Base-by-base conservation (phyloP, 2,113 vertebrate species). In the Pomatorhinus ruficollis region DNA sequence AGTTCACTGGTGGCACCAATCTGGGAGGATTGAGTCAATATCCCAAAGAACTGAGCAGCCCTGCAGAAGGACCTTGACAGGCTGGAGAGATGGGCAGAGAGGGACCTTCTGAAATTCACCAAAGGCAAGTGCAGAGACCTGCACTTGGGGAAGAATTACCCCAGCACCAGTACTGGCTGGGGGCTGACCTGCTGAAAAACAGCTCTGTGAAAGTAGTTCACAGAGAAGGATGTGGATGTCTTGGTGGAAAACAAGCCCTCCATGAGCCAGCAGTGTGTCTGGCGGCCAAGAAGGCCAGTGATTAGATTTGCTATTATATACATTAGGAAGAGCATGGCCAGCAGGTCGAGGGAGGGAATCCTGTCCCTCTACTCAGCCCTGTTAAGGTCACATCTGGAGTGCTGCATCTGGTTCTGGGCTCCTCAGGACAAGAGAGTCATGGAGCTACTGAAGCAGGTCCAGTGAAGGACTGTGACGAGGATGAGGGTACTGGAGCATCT, bases 21-120 rank as follows among this genome's bases (percentile, higher is more conserved):
- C 5, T 21, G 53, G 21, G 33, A 74, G 33, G 8, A 52, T 15
- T 45, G 37, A n/a, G 15, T 1, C 0, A 0, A 15, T 22, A 49
- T 17, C 35, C 49, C 25, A 17, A 35, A 28, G 35, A 2, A n/a
- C 57, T 80, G 5, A 35, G 42, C 40, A 56, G 35, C 31, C 35
- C 42, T 50, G 15, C 35, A 27, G 31, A 49, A 56, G 20, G 5
- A 10, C 20, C 56, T 54, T 0, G 0, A 5, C 16, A 54, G 13
- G 1, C 1, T 31, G 42, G 42, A 56, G 21, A 31, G 13, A 27
- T 30, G 56, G 20, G 17, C 25, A 64, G 31, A 50, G 31, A 47
- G 4, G 23, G 64, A 6, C 20, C 1, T 1, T 5, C 17, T 64
- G 42, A 64, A 35, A 42, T 35, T 42, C 31, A 80, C 0, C 40